Conservation (phyloP, 53 echinoderm and acorn worm species). For the Crossaster papposus region DNA sequence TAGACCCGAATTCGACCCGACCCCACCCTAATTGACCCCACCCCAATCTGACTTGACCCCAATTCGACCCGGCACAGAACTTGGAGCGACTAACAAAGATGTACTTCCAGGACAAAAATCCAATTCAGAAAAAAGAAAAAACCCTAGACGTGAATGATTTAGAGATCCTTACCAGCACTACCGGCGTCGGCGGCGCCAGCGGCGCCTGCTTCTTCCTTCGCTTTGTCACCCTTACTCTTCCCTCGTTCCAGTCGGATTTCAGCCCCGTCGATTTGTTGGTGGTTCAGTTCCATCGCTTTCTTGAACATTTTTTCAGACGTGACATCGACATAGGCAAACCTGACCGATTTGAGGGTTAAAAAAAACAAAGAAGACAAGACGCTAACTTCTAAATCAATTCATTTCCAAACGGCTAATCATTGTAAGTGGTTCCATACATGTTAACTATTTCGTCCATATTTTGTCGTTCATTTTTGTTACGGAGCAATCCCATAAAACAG, state of each 20-base stretch:
- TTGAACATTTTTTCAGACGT: slow-evolving; percentile 69
- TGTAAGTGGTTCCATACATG: too few relatives aligned
- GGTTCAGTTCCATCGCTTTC: slow-evolving; percentile 67
- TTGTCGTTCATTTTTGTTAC: not conserved
- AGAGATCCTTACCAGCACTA: slow-evolving; percentile 4
- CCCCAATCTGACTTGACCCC: too few relatives aligned
- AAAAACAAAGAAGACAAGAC: not conserved
- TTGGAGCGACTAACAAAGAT: too few relatives aligned
- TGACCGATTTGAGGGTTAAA: not conserved
- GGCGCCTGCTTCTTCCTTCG: too few relatives aligned
- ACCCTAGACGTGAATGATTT: not conserved
- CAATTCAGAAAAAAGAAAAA: not conserved
- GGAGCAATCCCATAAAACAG: too few relatives aligned
- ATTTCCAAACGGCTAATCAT: too few relatives aligned
- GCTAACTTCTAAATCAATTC: not conserved
- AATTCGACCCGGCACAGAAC: too few relatives aligned
- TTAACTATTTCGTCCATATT: too few relatives aligned
- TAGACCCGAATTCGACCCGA: too few relatives aligned
- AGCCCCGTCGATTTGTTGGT: slow-evolving; percentile 64
- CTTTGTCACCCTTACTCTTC: slow-evolving; percentile 32
- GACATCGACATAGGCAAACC: slow-evolving; percentile 80
- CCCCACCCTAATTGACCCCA: too few relatives aligned
- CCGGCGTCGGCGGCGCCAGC: too few relatives aligned
- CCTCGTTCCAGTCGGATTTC: slow-evolving; percentile 72
- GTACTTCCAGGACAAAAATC: too few relatives aligned